Evolutionary conservation across 2,888 invertebrate genomes (phyloP), one percentile per base, ranked within the genome.

Genomic region (Ochropacha duplaris): DNA sequence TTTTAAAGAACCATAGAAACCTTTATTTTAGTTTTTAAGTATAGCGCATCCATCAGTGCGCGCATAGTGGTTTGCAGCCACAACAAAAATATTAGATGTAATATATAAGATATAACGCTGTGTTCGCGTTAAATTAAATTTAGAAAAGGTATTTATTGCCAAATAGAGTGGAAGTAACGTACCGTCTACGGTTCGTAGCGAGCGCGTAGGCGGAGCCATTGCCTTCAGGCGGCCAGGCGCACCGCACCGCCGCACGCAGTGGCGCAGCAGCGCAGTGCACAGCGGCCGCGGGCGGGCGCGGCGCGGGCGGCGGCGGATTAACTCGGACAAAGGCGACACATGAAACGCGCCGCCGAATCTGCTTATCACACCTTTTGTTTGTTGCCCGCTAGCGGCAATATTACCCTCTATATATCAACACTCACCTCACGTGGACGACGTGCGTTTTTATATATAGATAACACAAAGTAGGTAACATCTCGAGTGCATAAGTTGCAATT

Each of bases 271-370:
- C n/a, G n/a, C n/a, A n/a, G n/a, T 44, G 19, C 39, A 54, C 59
- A 55, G 66, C 59, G 62, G 62, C 55, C 62, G 57, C 58, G 57
- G 62, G 67, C 66, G 62, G 64, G 68, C 74, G 73, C 60, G 57
- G 57, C 58, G 68, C 57, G 61, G 57, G 59, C 64, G 73, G 83
- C 87, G 87, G 90, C 82, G 87, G 87, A 86, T 88, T 84, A 88
- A 72, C 78, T 81, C 79, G 84, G 87, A 89, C 89, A 91, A 91
- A 92, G 88, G 87, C 81, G 74, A 74, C 60, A 88, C 88, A 86
- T 91, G 79, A 92, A 91, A 91, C 74, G 85, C 64, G 81, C 91
- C 92, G 92, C 85, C 87, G 83, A 87, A 88, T 88, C 88, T 87
- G 76, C 89, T 90, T 91, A 92, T 91, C 91, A 78, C 82, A 74